These are phyloP conservation scores for Mactra quadrangularis DNA, from an alignment of 1,140 invertebrate species.

Conservation along the genomic window DNA sequence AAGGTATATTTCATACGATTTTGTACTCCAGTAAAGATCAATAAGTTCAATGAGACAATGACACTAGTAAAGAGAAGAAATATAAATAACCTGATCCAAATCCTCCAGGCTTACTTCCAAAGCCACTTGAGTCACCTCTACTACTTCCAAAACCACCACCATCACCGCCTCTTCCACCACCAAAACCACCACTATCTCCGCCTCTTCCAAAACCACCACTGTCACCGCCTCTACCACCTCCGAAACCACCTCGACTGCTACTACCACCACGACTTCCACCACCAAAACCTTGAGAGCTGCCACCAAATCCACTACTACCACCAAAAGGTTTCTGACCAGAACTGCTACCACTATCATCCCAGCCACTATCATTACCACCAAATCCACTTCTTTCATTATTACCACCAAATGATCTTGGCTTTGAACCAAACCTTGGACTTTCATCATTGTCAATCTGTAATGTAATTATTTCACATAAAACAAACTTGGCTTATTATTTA, in stretches of 20 bases:
- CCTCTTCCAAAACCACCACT: conserved; percentile 36
- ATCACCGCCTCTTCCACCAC: conserved; percentile 7
- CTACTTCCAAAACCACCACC: conserved; percentile 31
- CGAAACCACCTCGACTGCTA: conserved; percentile 16
- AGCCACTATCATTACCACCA: background rate
- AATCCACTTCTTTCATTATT: background rate
- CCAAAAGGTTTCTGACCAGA: conserved; percentile 16
- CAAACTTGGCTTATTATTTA: too few relatives aligned
- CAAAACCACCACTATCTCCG: background rate
- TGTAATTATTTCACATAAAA: too few relatives aligned
- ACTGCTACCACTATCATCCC: background rate
- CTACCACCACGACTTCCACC: conserved; percentile 6
- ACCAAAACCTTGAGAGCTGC: conserved; percentile 27
- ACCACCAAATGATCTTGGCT: background rate
- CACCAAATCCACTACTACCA: conserved; percentile 31
- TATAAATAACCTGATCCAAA: conserved; percentile 57
- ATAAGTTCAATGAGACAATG: too few relatives aligned
- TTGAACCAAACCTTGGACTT: too few relatives aligned
- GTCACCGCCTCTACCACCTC: conserved; percentile 36
- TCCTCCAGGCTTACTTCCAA: conserved; percentile 33
- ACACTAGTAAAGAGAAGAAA: too few relatives aligned
- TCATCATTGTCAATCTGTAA: too few relatives aligned
- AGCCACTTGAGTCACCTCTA: conserved; percentile 28
- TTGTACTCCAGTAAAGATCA: too few relatives aligned
- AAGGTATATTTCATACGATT: too few relatives aligned